These are phyloP conservation scores for Aphaenogaster rudis DNA, from an alignment of 1,140 invertebrate genomes.

Conservation along the genomic window DNA sequence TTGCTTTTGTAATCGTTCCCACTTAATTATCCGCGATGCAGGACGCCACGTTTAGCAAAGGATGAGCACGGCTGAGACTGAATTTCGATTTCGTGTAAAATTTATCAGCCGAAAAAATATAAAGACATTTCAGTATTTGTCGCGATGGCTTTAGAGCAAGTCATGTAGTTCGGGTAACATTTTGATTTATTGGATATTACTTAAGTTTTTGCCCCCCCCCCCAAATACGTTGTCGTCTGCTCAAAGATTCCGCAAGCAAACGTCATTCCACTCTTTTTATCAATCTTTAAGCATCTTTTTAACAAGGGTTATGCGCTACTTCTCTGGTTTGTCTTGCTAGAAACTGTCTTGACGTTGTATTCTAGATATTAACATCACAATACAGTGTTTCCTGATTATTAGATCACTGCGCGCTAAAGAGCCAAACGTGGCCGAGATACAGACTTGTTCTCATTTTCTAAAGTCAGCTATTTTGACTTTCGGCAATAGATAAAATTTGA, in stretches of 20 bases:
- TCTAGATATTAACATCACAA: neutral
- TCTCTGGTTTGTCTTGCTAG: neutral
- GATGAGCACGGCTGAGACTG: neutral
- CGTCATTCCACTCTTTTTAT: neutral
- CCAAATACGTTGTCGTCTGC: neutral
- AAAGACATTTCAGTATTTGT: neutral
- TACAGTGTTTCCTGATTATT: neutral
- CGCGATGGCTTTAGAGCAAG: neutral
- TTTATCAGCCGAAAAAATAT: neutral
- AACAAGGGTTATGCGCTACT: too few species aligned
- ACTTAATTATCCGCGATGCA: neutral
- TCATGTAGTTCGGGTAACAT: neutral
- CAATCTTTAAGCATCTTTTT: neutral
- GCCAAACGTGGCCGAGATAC: neutral
- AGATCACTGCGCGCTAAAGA: neutral
- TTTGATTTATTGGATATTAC: neutral
- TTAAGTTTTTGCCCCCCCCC: neutral
- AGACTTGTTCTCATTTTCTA: neutral
- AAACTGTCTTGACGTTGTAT: neutral
- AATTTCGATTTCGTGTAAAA: neutral
- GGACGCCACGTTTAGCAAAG: neutral
- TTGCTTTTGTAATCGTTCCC: neutral
- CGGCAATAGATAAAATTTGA: neutral
- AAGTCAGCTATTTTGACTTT: neutral
- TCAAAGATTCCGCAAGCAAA: too few species aligned